These are phyloP conservation scores for Myiotriccus ornatus DNA, from an alignment of 2,797 vertebrate genomes.

Conservation along the genomic window DNA sequence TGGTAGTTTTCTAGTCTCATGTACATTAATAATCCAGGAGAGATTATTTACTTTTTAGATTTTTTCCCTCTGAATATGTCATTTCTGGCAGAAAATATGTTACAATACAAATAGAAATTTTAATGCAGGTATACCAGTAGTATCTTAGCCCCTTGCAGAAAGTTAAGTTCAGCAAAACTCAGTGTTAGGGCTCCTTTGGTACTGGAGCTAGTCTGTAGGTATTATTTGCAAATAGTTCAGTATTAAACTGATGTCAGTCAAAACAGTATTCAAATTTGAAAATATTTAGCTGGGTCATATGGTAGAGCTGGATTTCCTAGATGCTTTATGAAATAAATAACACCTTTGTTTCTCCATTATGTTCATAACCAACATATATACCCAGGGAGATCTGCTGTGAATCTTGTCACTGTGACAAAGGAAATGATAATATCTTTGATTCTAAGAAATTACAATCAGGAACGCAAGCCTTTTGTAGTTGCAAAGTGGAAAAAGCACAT, in stretches of 20 bases:
- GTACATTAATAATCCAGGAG: background rate
- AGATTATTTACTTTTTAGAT: conserved; percentile 1
- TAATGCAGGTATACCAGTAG: background rate
- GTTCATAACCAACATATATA: background rate
- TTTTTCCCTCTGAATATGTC: background rate
- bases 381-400: background rate
- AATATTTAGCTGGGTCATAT: background rate
- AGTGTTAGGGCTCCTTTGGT: background rate
- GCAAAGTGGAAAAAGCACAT: background rate
- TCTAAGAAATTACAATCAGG: background rate
- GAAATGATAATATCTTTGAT: background rate
- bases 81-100: conserved; percentile 51
- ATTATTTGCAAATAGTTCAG: background rate
- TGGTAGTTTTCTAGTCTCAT: conserved; percentile 15
- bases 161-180: background rate
- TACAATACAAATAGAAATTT: background rate
- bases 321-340: background rate
- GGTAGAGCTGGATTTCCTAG: background rate
- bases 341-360: background rate
- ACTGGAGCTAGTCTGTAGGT: background rate
- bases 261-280: background rate
- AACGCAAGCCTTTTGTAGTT: background rate
- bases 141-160: background rate
- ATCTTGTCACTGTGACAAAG: background rate
- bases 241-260: background rate